Base-by-base conservation (phyloP, 1,140 invertebrate genomes). In the Oncopeltus fasciatus region DNA sequence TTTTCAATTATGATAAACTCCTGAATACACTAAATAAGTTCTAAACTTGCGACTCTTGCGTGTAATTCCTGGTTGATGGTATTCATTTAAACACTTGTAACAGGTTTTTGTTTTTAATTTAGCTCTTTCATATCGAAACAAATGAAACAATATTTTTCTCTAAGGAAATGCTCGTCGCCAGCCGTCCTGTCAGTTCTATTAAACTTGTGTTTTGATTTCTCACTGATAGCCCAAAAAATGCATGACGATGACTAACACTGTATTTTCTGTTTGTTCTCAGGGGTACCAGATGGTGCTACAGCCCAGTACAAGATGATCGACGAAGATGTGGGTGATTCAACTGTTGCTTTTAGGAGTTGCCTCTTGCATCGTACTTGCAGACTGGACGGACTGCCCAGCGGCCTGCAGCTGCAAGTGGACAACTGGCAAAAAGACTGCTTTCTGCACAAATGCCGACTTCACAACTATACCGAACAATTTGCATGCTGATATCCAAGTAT, bases 341-440 rank as follows among this genome's bases (percentile, higher is more conserved):
- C 28, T 68, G 53, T 57, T 68, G 49, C 59, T 68, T 27, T 61
- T 68, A 43, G 62, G 62, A 38, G 60, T 67, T 31, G 51, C 65
- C 33, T 64, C 60, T 56, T 61, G 57, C 44, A 27, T 53, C 38
- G 43, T 46, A n/a, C 28, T 66, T 24, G 57, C 49, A n/a, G 56
- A 38, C 38, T 51, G 62, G 29, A 73, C 76, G 65, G 79, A 81
- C 66, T 87, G 85, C 71, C 84, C 84, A 26, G 76, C 77, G 49
- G 77, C 81, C 64, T 90, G 88, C 75, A 84, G 88, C 72, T 90
- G 88, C 75, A 88, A 88, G 72, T 90, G 88, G 88, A 86, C 87
- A 70, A 83, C 81, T 68, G 87, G 87, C 65, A 90, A 90, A 73
- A 85, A 88, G 73, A 86, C 86, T 29, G 87, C 85, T 46, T 77